Evolutionary conservation across 1,140 invertebrate genomes (phyloP), one percentile per base, ranked within the genome.

Genomic region (Drosophila ananassae): DNA sequence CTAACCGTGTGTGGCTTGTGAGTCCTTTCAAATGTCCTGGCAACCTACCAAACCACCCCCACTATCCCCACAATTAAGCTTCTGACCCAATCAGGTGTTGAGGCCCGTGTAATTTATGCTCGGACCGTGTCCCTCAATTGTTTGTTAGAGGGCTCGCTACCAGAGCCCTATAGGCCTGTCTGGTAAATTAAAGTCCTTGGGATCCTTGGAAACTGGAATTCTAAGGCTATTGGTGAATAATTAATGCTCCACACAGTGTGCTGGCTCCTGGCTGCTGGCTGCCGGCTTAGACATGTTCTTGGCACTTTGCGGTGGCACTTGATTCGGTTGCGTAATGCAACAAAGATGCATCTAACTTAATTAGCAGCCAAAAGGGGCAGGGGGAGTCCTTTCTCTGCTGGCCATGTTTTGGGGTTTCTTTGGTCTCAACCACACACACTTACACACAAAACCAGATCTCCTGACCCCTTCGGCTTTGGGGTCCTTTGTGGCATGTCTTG

Each of bases 21-120:
- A 62, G 25, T 34, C 57, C 57, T 54, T 32, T 34, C 34, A 41
- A 56, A 37, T 47, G 64, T 68, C 67, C 67, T 69, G 67, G 67
- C 44, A 69, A 69, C 64, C 66, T 10, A 28, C 56, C 30, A 24
- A 17, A 22, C 32, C 25, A 41, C 39, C 21, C 9, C 32, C 21
- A n/a, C 25, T 30, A 5, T 28, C 12, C 6, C 4, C 25, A 22
- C 28, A 17, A 30, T 24, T 51, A 25, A 46, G 39, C 48, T 32
- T 28, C 25, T 12, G 10, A 37, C 66, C 66, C 66, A 69, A 69
- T 69, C 66, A 77, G 74, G 75, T 77, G 75, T 77, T 77, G 58
- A 78, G 74, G 66, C 75, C 77, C 56, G 62, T 66, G 75, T 73
- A 77, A 78, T 78, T 78, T 78, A 78, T 78, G 76, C 56, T 34